Conservation (phyloP, 2,113 vertebrate species). For the Cyprinus carpio region DNA sequence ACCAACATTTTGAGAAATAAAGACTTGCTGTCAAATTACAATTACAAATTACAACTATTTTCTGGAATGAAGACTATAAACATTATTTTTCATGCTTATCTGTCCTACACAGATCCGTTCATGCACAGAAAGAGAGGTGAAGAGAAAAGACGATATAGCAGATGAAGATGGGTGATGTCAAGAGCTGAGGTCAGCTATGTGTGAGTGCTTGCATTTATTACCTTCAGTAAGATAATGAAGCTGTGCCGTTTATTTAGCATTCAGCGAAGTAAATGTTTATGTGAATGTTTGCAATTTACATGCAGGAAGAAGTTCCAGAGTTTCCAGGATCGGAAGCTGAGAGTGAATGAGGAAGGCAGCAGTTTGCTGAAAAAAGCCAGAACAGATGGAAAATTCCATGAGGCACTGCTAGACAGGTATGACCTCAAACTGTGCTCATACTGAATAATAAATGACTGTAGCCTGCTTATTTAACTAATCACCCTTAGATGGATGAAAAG, state of each 20-base stretch:
- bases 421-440: neutral
- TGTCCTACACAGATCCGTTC: slow-evolving; percentile 82
- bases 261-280: neutral
- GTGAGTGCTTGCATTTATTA: slow-evolving; percentile 85
- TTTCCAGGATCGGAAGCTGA: slow-evolving; percentile 93
- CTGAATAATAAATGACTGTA: neutral
- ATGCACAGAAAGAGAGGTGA: slow-evolving; percentile 83
- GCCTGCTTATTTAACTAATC: neutral
- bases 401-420: slow-evolving; percentile 92
- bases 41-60: neutral
- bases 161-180: slow-evolving; percentile 96
- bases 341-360: slow-evolving; percentile 88
- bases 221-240: neutral
- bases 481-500: neutral
- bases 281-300: neutral
- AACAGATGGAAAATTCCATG: slow-evolving; percentile 91
- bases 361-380: slow-evolving; percentile 86
- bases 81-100: neutral
- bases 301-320: slow-evolving; percentile 97
- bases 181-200: slow-evolving; percentile 96
- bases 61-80: neutral
- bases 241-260: neutral
- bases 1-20: too few species aligned
- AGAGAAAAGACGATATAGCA: slow-evolving; percentile 87
- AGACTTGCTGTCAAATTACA: neutral